These are phyloP conservation scores for Mactra quadrangularis DNA, from an alignment of 1,140 invertebrate species.

Conservation along the genomic window DNA sequence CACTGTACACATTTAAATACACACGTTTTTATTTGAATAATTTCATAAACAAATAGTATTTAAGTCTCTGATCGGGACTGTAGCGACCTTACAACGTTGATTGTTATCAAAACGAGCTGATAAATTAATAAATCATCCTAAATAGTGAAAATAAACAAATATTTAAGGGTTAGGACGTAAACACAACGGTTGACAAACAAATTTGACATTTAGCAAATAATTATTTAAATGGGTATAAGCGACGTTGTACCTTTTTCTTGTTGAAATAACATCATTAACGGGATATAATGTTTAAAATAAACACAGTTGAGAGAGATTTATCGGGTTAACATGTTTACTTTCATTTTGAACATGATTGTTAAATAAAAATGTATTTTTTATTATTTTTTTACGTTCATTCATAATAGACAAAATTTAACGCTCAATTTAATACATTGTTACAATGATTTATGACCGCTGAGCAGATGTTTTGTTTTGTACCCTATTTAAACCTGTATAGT, in stretches of 20 bases:
- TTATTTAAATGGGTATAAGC: conserved; percentile 54
- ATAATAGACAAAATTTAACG: too few relatives aligned
- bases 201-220: conserved; percentile 61
- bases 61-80: conserved; percentile 49
- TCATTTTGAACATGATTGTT: not conserved
- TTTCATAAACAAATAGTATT: conserved; percentile 51
- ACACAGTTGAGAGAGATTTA: conserved; percentile 18
- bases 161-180: conserved; percentile 55
- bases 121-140: conserved; percentile 63
- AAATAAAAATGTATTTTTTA: too few relatives aligned
- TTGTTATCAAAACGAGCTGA: conserved; percentile 59
- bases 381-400: too few relatives aligned
- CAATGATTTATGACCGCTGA: too few relatives aligned
- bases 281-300: conserved; percentile 37
- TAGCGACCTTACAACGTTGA: conserved; percentile 35
- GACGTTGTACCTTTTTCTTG: conserved; percentile 12
- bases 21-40: conserved; percentile 60
- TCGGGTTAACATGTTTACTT: conserved; percentile 5
- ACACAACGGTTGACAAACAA: conserved; percentile 50
- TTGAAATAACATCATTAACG: conserved; percentile 51
- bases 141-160: conserved; percentile 62
- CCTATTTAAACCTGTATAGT: too few relatives aligned
- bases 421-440: too few relatives aligned
- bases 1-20: conserved; percentile 30
- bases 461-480: too few relatives aligned